Evolutionary conservation across 1,140 invertebrate species (phyloP).

Genomic region (Halictus rubicundus): DNA sequence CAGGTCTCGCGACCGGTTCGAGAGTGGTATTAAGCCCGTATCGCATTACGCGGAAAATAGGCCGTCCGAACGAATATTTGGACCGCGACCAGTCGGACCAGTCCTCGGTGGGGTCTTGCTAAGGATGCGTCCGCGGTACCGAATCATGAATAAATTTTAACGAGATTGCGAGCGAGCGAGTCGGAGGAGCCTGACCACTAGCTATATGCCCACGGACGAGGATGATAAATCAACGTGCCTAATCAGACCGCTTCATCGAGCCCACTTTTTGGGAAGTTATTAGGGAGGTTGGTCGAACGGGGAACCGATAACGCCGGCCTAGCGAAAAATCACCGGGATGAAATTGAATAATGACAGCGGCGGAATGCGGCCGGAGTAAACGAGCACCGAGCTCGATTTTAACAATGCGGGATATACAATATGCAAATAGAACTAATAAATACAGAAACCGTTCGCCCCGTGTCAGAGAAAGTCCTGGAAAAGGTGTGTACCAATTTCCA

Average conservation of each 20-base stretch:
- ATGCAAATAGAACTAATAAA: too few relatives aligned
- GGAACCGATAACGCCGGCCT: conserved; percentile 2
- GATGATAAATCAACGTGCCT: conserved; percentile 69
- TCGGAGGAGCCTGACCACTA: not conserved
- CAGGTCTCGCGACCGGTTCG: conserved; percentile 57
- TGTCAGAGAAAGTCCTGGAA: too few relatives aligned
- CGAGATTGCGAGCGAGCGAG: conserved; percentile 55
- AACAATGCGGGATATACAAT: not conserved
- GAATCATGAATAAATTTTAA: conserved; percentile 74
- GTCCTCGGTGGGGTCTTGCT: conserved; percentile 51
- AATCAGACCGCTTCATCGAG: conserved; percentile 71
- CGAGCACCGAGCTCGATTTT: not conserved
- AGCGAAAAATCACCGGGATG: conserved; percentile 31
- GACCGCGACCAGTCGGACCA: conserved; percentile 69
- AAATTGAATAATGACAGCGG: conserved; percentile 27
- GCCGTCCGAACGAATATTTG: conserved; percentile 60
- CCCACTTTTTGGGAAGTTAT: conserved; percentile 69
- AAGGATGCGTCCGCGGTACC: conserved; percentile 51
- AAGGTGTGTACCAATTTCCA: too few relatives aligned
- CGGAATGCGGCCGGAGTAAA: not conserved
- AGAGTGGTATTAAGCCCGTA: conserved; percentile 60
- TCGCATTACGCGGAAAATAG: conserved; percentile 65
- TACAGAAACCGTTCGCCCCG: too few relatives aligned
- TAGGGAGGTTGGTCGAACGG: not conserved
- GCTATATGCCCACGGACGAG: not conserved